Percentiles rank a stretch among this genome's conserved stretches.
phyloP scores from a whole-genome alignment of 2,797 vertebrate genomes.

The Protonibea diacanthus region DNA sequence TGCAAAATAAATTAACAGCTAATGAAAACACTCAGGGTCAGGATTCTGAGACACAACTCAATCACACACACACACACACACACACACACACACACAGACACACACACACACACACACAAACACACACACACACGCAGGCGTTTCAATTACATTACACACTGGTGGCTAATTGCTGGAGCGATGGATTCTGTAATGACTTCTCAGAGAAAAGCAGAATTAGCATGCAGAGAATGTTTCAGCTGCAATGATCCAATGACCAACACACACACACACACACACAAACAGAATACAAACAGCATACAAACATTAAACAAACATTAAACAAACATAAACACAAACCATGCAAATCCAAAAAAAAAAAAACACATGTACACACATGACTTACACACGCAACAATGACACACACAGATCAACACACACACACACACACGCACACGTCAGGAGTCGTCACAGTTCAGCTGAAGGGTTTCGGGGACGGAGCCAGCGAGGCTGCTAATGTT shows the following conservation, averaged over 20 bases:
- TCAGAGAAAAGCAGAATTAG: slow-evolving; percentile 43
- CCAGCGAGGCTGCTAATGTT: slow-evolving; percentile 46
- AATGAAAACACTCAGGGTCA: slow-evolving; percentile 45
- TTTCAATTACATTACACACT: slow-evolving; percentile 63
- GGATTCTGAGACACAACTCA: slow-evolving; percentile 25
- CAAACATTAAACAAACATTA: too few relatives aligned
- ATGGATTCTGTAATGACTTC: slow-evolving; percentile 61
- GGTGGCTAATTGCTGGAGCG: slow-evolving; percentile 58
- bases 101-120: background rate
- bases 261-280: slow-evolving; percentile 12
- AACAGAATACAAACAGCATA: background rate
- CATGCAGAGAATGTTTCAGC: slow-evolving; percentile 34
- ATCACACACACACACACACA: background rate
- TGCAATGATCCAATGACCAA: slow-evolving; percentile 29
- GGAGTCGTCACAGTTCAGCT: slow-evolving; percentile 27
- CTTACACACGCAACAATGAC: background rate
- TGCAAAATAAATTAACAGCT: slow-evolving; percentile 35
- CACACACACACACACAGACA: background rate
- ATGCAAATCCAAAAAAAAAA: too few relatives aligned
- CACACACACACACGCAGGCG: background rate
- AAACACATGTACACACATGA: background rate
- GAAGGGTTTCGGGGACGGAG: slow-evolving; percentile 38
- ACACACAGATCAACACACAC: background rate
- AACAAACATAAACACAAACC: too few relatives aligned
- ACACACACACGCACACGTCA: background rate